phyloP scores from a whole-genome alignment of 2,888 invertebrate species.

The Acleris sparsana region DNA sequence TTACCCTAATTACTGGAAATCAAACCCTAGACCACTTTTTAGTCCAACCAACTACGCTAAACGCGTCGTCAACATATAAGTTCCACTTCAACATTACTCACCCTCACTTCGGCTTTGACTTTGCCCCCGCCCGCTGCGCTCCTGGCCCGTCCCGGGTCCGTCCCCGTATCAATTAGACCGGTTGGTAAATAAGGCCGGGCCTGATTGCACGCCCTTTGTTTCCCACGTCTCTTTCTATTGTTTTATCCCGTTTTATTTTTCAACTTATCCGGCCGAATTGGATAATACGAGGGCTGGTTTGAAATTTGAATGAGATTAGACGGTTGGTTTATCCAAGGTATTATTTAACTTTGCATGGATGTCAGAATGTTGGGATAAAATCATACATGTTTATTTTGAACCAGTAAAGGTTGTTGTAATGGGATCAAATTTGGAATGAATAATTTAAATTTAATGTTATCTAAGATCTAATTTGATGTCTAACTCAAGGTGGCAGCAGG shows the following conservation, averaged over 20 bases:
- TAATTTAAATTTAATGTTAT: no score
- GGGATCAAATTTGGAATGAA: no score
- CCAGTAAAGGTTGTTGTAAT: no score
- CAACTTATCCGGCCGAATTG: conserved; percentile 25
- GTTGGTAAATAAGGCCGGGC: conserved; percentile 68
- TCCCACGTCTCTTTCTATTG: conserved; percentile 51
- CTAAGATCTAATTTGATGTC: no score
- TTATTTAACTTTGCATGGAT: no score
- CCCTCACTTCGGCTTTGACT: conserved; percentile 5
- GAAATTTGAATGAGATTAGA: conserved; percentile 21
- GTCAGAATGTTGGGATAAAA: no score
- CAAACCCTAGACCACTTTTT: no score
- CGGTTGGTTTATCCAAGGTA: not conserved
- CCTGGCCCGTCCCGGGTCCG: conserved; percentile 50
- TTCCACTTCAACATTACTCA: not conserved
- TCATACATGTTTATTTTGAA: no score
- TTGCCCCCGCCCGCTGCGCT: conserved; percentile 40
- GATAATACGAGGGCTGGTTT: conserved; percentile 26
- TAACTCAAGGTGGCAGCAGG: no score
- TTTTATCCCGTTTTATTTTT: conserved; percentile 48
- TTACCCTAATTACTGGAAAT: no score
- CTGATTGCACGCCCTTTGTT: conserved; percentile 67
- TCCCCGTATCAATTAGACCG: conserved; percentile 73
- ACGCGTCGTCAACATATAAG: no score
- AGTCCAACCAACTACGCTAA: no score